phyloP scores from a whole-genome alignment of 2,888 invertebrate genomes.

The Taphrorychus bicolor region DNA sequence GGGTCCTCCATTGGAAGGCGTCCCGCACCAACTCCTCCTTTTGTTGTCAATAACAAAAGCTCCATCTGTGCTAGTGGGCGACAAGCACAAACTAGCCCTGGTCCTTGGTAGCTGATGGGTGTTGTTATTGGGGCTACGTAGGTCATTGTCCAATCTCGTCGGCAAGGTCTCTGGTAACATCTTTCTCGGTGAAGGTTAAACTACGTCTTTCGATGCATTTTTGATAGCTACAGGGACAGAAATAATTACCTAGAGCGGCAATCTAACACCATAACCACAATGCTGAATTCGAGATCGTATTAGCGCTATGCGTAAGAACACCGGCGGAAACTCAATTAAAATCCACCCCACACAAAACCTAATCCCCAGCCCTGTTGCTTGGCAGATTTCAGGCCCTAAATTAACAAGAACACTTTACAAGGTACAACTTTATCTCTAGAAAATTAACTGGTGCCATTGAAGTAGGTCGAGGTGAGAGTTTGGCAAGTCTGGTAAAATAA shows the following conservation, averaged over 20 bases:
- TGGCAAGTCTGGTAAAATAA: background rate
- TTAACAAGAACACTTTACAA: background rate
- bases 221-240: background rate
- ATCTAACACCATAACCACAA: background rate
- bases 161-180: constrained; percentile 54
- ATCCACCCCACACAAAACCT: constrained; percentile 3
- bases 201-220: constrained; percentile 13
- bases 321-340: constrained; percentile 4
- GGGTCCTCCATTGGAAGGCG: constrained; percentile 48
- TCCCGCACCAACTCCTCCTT: constrained; percentile 58
- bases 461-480: constrained; percentile 11
- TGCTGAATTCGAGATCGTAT: constrained; percentile 6
- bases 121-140: constrained; percentile 59
- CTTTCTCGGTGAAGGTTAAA: background rate
- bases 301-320: no score
- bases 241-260: no score
- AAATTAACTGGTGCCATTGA: background rate
- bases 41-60: constrained; percentile 53
- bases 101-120: constrained; percentile 55
- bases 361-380: background rate
- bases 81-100: constrained; percentile 57
- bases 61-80: constrained; percentile 52
- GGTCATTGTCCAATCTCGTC: constrained; percentile 52
- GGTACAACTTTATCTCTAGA: background rate
- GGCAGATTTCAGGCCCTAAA: background rate